A percentile compares a stretch with the other conserved stretches of the same genome.
phyloP scores from a whole-genome alignment of 2,888 invertebrate genomes.

The Acanthosoma haemorrhoidale region DNA sequence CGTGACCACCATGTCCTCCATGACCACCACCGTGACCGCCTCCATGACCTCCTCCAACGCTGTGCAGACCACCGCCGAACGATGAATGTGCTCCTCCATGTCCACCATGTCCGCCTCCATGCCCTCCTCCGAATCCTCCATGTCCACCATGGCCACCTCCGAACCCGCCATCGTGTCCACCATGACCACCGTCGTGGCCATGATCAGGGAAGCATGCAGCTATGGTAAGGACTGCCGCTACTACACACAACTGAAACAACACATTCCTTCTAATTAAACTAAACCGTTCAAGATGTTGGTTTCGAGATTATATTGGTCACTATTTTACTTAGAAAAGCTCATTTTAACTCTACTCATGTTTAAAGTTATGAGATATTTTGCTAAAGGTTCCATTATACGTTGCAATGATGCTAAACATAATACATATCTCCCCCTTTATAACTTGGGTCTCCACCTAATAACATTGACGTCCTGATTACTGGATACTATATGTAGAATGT shows the following conservation, averaged over 20 bases:
- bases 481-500: too few relatives aligned
- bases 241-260: neutral
- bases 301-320: too few relatives aligned
- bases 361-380: too few relatives aligned
- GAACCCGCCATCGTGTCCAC: slow-evolving; percentile 8
- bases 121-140: slow-evolving; percentile 33
- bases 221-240: neutral
- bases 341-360: too few relatives aligned
- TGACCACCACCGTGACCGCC: slow-evolving; percentile 4
- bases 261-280: too few relatives aligned
- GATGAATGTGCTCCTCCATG: neutral
- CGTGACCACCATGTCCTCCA: slow-evolving; percentile 33
- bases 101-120: slow-evolving; percentile 5
- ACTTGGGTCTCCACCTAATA: too few relatives aligned
- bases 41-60: neutral
- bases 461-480: too few relatives aligned
- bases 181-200: neutral
- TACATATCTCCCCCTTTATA: too few relatives aligned
- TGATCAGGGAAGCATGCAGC: neutral
- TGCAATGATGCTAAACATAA: too few relatives aligned
- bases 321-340: too few relatives aligned
- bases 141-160: slow-evolving; percentile 29
- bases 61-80: neutral
- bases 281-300: too few relatives aligned
- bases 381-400: too few relatives aligned